phyloP scores from a whole-genome alignment of 2,113 vertebrate species.

The Cyprinus carpio region DNA sequence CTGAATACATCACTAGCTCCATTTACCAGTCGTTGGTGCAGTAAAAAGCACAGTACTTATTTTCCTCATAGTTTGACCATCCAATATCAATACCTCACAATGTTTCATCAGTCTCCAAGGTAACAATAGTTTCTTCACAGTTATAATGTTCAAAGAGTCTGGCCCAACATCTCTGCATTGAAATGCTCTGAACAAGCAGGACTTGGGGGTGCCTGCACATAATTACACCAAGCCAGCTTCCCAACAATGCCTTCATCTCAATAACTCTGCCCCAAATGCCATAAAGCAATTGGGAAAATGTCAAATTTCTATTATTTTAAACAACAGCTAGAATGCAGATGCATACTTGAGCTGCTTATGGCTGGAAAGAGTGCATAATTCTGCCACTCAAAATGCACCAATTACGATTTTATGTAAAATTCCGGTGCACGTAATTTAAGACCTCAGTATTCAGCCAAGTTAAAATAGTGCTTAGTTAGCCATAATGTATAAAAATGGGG shows the following conservation, averaged over 20 bases:
- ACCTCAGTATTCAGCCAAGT: background rate
- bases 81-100: conserved; percentile 6
- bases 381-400: conserved; percentile 7
- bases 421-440: background rate
- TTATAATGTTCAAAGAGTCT: conserved; percentile 15
- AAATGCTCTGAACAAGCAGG: conserved; percentile 7
- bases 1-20: background rate
- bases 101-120: conserved; percentile 22
- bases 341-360: conserved; percentile 30
- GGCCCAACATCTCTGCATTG: background rate
- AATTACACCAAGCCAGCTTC: conserved; percentile 30
- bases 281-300: conserved; percentile 32
- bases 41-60: background rate
- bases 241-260: conserved; percentile 24
- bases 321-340: conserved; percentile 25
- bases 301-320: conserved; percentile 30
- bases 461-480: background rate
- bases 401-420: conserved; percentile 10
- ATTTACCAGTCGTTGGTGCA: background rate
- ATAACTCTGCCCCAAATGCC: conserved; percentile 8
- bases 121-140: conserved; percentile 3
- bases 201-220: conserved; percentile 20
- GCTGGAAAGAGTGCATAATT: conserved; percentile 36
- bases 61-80: background rate
- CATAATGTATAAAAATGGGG: background rate